Conservation (phyloP, 2,797 vertebrate genomes). For the Enteromius treurensis region DNA sequence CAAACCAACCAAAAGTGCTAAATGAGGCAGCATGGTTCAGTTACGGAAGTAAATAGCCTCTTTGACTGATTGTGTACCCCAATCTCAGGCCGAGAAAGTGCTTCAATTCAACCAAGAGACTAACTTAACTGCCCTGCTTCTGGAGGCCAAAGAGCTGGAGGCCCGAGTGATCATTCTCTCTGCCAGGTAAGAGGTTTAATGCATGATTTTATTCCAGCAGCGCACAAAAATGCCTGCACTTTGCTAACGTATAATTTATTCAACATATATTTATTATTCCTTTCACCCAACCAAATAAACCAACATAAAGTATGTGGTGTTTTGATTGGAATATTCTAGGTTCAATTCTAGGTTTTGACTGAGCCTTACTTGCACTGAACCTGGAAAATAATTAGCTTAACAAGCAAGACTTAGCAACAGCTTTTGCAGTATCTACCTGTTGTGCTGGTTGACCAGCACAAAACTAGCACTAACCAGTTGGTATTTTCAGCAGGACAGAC, state of each 20-base stretch:
- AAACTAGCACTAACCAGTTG: background rate
- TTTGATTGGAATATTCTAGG: background rate
- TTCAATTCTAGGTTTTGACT: background rate
- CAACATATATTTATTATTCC: background rate
- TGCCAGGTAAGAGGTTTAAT: slow-evolving; percentile 83
- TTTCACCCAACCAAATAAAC: slow-evolving; percentile 1
- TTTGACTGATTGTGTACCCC: slow-evolving; percentile 81
- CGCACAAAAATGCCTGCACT: background rate
- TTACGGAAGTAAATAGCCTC: slow-evolving; percentile 71
- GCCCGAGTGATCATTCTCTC: slow-evolving; percentile 97
- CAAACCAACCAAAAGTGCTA: slow-evolving; percentile 63
- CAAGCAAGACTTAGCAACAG: background rate
- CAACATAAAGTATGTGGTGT: background rate
- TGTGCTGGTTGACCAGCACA: background rate
- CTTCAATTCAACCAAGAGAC: slow-evolving; percentile 99
- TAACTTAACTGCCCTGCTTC: slow-evolving; percentile 95
- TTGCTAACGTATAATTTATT: background rate
- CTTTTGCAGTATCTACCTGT: background rate
- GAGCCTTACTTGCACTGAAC: background rate
- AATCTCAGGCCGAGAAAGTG: slow-evolving; percentile 98
- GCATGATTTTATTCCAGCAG: background rate
- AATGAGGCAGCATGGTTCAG: slow-evolving; percentile 72
- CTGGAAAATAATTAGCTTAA: background rate
- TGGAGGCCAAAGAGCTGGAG: slow-evolving; percentile 97
- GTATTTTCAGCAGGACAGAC: slow-evolving; percentile 7